Percentiles rank a stretch among this genome's conserved stretches.
phyloP scores from a whole-genome alignment of 2,797 vertebrate genomes.

The Dendrocincla fuliginosa region DNA sequence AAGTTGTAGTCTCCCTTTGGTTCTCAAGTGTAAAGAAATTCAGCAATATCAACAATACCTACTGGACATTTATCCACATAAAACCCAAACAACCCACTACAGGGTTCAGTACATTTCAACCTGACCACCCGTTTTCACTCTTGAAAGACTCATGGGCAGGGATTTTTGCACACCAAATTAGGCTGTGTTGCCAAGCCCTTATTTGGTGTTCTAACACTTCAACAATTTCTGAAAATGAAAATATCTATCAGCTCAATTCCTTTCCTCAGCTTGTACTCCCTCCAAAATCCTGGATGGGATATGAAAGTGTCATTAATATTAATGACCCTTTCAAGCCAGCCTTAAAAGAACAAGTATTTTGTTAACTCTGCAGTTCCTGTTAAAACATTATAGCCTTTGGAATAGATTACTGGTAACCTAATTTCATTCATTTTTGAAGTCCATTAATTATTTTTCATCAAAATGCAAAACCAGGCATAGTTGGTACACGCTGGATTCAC shows the following conservation, averaged over 20 bases:
- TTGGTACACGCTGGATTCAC: not conserved
- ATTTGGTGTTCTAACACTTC: not conserved
- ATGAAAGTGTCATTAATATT: not conserved
- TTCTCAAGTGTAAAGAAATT: not conserved
- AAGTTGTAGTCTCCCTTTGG: not conserved
- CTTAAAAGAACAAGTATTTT: constrained; percentile 1
- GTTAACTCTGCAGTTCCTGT: constrained; percentile 29
- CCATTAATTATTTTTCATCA: constrained; percentile 20
- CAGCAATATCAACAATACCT: not conserved
- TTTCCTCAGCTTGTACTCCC: not conserved
- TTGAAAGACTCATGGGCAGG: not conserved
- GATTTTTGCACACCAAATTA: not conserved
- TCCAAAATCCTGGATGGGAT: not conserved
- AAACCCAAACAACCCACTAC: not conserved
- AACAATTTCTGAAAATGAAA: not conserved
- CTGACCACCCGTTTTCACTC: not conserved
- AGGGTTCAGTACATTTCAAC: not conserved
- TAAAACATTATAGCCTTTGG: not conserved
- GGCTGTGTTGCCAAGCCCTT: not conserved
- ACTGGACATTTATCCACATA: not conserved
- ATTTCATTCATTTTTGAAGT: constrained; percentile 25
- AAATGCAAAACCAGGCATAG: not conserved
- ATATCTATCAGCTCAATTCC: not conserved
- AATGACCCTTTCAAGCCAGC: not conserved
- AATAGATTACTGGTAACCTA: not conserved